Evolutionary conservation across 1,140 invertebrate genomes (phyloP).

Genomic region (Rhopalosiphum maidis): DNA sequence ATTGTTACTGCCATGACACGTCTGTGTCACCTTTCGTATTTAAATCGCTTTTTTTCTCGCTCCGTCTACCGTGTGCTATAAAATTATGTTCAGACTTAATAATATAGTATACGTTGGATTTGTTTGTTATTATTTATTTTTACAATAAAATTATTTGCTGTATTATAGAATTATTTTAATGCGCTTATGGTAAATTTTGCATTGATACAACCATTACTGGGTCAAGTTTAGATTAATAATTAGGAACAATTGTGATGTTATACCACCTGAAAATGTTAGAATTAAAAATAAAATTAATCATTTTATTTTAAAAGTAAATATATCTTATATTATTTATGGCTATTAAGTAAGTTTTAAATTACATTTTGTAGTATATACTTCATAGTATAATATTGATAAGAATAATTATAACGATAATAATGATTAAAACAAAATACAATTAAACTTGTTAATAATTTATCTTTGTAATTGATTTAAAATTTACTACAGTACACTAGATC

Average conservation of each 20-base stretch:
- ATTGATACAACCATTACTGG: background rate
- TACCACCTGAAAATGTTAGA: background rate
- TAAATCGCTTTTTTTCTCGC: background rate
- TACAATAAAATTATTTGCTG: background rate
- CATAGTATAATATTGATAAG: background rate
- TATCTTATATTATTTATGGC: background rate
- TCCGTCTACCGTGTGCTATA: background rate
- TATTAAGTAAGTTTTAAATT: background rate
- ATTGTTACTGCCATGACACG: background rate
- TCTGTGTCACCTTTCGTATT: background rate
- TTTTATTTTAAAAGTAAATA: background rate
- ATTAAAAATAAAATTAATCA: background rate
- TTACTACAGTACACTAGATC: background rate
- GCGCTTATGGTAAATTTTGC: background rate
- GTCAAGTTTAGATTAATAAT: background rate
- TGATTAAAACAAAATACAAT: background rate
- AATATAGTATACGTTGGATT: background rate
- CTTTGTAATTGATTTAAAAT: slow-evolving; percentile 3
- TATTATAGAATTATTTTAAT: background rate
- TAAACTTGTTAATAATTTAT: slow-evolving; percentile 16
- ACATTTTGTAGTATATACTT: background rate
- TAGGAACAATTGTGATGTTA: background rate
- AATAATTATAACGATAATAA: background rate
- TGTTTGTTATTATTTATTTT: background rate
- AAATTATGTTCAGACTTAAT: background rate